Percentiles rank a stretch among this genome's conserved stretches.
Conservation (phyloP, 2,113 vertebrate genomes). For the Labeo catla region DNA sequence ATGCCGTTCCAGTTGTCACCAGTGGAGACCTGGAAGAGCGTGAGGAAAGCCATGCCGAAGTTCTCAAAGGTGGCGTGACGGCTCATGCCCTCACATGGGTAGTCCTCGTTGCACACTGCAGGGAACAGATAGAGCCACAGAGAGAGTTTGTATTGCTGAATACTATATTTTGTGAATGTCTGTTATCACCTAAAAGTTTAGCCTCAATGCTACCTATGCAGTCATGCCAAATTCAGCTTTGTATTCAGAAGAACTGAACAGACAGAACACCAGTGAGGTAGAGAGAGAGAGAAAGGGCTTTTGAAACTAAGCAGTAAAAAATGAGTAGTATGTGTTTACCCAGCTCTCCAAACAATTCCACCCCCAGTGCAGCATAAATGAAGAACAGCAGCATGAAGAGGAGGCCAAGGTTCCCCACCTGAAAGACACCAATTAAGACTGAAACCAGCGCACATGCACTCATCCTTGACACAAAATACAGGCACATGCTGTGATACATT, state of each 20-base stretch:
- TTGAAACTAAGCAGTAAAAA: background rate
- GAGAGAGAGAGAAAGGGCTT: background rate
- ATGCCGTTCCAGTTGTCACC: conserved; percentile 99
- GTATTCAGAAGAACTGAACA: background rate
- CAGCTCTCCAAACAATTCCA: conserved; percentile 97
- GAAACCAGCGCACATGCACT: background rate
- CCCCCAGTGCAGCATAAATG: conserved; percentile 97
- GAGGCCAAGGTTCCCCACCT: conserved; percentile 98
- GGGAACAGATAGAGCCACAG: conserved; percentile 15
- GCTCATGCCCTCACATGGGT: conserved; percentile 97
- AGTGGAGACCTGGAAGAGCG: conserved; percentile 96
- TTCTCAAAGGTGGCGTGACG: conserved; percentile 98
- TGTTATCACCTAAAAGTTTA: background rate
- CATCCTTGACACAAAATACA: background rate
- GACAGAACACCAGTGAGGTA: background rate
- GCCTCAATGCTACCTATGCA: background rate
- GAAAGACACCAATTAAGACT: conserved; percentile 52
- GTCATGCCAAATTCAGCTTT: conserved; percentile 5
- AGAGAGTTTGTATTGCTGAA: conserved; percentile 1
- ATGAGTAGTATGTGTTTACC: conserved; percentile 76
- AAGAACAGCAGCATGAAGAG: conserved; percentile 99
- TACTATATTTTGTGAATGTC: background rate
- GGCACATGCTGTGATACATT: background rate
- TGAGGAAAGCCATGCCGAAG: conserved; percentile 99
- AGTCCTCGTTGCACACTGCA: conserved; percentile 92